Evolutionary conservation across 1,140 invertebrate species (phyloP), one percentile per base, ranked within the genome.

Genomic region (Melanaphis sacchari): DNA sequence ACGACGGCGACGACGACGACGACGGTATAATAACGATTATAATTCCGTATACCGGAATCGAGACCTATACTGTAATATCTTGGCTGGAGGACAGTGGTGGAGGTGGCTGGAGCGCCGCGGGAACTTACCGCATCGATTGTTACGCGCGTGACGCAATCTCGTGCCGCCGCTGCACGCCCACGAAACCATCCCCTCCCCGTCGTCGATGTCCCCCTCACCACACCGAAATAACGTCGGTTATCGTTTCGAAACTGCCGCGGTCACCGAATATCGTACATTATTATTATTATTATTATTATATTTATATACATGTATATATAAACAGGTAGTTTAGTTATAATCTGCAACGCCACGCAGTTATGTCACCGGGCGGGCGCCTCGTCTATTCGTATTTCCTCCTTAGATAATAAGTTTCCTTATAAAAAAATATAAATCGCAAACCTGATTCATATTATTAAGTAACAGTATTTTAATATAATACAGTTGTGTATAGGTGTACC

Each of bases 1-100:
- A 85, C 82, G 38, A 40, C 59, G 36, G 31, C 82, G 38, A 8
- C 8, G 6, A 41, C 59, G 36, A 41, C 82, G 38, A 8, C 8
- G 6, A 41, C 38, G 22, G 1, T 2, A 40, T 38, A 81, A 81
- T 38, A 81, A 18, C 38, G 38, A 38, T 82, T 40, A 59, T 90
- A 90, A 90, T 59, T 36, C n/a, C 49, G 46, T 43, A 90, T 43
- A 46, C 76, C 91, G 91, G 91, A 92, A 82, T 92, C n/a, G 91
- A 8, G 40, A 18, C 82, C n/a, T 76, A 36, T 31, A 76, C 59
- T n/a, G 59, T n/a, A 18, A 36, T 11, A 21, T 8, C 31, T 18
- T 9, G 15, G 46, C 4, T 26, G 84, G 5, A 31, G 24, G 24
- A 3, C 11, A 38, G 36, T 2, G 41, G 84, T 6, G 84, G 26